Conservation (phyloP, 2,888 invertebrate species). For the Chaitophorus viminalis region DNA sequence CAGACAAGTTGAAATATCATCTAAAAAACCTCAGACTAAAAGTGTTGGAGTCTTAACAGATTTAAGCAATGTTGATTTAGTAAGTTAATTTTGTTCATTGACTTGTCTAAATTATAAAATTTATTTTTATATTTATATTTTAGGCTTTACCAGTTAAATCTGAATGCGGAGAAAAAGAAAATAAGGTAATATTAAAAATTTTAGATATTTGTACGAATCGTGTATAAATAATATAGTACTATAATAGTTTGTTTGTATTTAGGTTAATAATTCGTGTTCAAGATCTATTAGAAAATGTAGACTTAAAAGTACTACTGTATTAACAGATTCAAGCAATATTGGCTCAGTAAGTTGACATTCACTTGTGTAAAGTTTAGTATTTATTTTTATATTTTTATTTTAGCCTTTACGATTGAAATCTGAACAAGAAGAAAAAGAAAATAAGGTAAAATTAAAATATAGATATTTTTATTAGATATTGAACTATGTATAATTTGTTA, state of each 20-base stretch:
- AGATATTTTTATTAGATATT: neutral
- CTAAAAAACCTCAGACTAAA: neutral
- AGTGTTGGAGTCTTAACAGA: constrained; percentile 26
- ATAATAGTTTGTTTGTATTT: neutral
- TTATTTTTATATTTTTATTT: neutral
- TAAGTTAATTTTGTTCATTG: constrained; percentile 2
- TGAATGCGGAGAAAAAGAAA: constrained; percentile 29
- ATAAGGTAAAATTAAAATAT: constrained; percentile 24
- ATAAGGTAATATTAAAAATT: constrained; percentile 23
- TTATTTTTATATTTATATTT: neutral
- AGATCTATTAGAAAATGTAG: constrained; percentile 36
- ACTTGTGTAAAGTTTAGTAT: neutral
- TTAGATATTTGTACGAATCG: neutral
- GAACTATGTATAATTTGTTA: neutral
- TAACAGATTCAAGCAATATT: no score
- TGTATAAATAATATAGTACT: no score
- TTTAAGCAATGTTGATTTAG: constrained; percentile 20
- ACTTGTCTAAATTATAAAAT: neutral
- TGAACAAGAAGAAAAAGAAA: constrained; percentile 21
- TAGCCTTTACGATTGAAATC: constrained; percentile 1
- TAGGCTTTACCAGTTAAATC: neutral
- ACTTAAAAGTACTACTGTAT: neutral
- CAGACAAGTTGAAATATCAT: constrained; percentile 15
- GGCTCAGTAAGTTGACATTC: neutral
- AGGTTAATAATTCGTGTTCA: neutral